phyloP scores from a whole-genome alignment of 2,113 vertebrate species.

The Dromaius novaehollandiae region DNA sequence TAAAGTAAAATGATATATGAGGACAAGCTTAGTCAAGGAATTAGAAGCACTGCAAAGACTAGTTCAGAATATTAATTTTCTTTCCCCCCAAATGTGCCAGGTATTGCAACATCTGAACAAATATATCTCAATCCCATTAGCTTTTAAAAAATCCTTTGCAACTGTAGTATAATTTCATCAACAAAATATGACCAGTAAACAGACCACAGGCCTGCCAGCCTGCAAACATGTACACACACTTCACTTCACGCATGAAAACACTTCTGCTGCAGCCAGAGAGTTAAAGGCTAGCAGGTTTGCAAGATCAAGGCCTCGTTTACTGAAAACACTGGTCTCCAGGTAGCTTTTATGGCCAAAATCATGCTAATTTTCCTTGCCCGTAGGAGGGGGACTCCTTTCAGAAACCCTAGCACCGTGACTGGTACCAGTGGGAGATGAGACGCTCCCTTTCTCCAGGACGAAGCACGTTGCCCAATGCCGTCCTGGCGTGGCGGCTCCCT shows the following conservation, averaged over 20 bases:
- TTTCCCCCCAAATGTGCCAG: not conserved
- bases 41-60: constrained; percentile 34
- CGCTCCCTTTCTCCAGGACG: not conserved
- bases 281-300: not conserved
- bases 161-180: constrained; percentile 1
- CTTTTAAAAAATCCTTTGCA: constrained; percentile 20
- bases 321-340: not conserved
- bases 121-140: constrained; percentile 7
- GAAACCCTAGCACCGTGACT: not conserved
- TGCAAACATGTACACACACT: fast-evolving
- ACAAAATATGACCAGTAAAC: not conserved
- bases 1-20: constrained; percentile 51
- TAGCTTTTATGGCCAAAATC: not conserved
- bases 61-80: constrained; percentile 32
- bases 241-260: not conserved
- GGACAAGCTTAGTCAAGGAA: constrained; percentile 42
- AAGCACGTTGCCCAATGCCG: no score
- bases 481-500: no score
- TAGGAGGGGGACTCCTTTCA: not conserved
- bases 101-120: constrained; percentile 38
- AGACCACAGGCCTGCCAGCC: not conserved
- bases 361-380: fast-evolving
- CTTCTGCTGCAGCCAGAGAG: not conserved
- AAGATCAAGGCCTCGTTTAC: fast-evolving
- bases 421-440: fast-evolving